phyloP scores from a whole-genome alignment of 2,888 invertebrate species.

The Epinotia demarniana region DNA sequence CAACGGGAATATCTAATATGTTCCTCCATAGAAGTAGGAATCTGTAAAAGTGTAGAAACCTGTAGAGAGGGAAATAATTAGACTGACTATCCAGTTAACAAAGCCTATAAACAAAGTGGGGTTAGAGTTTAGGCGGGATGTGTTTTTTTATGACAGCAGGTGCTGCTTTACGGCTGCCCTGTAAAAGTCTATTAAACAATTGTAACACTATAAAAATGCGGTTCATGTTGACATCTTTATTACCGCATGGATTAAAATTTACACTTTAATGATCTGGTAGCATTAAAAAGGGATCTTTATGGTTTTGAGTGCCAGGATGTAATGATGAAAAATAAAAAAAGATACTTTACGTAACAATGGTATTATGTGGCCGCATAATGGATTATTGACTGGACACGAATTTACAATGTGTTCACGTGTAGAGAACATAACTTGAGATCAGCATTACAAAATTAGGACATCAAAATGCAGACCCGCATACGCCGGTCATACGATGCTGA shows the following conservation, averaged over 20 bases:
- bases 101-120: slow-evolving; percentile 13
- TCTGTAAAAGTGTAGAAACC: too few relatives aligned
- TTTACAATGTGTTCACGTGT: too few relatives aligned
- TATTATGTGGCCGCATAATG: not conserved
- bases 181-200: slow-evolving; percentile 42
- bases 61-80: too few relatives aligned
- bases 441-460: too few relatives aligned
- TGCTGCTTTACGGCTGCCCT: slow-evolving; percentile 22
- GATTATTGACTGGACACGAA: too few relatives aligned
- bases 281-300: not conserved
- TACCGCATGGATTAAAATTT: slow-evolving; percentile 9
- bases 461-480: too few relatives aligned
- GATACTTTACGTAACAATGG: not conserved
- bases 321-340: not conserved
- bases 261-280: slow-evolving; percentile 25
- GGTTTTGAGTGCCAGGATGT: not conserved
- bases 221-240: slow-evolving; percentile 36
- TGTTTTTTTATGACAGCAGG: slow-evolving; percentile 32
- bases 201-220: slow-evolving; percentile 35
- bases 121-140: slow-evolving; percentile 21
- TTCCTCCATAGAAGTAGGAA: too few relatives aligned
- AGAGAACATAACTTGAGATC: too few relatives aligned
- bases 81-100: slow-evolving; percentile 3
- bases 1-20: too few relatives aligned
- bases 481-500: too few relatives aligned